Percentiles rank a stretch among this genome's conserved stretches.
phyloP scores from a whole-genome alignment of 2,113 vertebrate species.

The zebrafish (Danio rerio) region GRCz12tu NC_133193.1:50746501-50747000 shows the following conservation, averaged over 20 bases:
- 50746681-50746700: constrained; percentile 28
- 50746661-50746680: constrained; percentile 50
- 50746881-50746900: constrained; percentile 13
- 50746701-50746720: constrained; percentile 29
- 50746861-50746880: constrained; percentile 19
- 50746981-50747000: constrained; percentile 34
- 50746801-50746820: background rate
- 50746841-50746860: constrained; percentile 18
- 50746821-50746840: background rate
- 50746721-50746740: background rate
- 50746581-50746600: too few relatives aligned
- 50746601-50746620: too few relatives aligned
- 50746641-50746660: constrained; percentile 5
- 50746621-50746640: too few relatives aligned
- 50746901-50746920: constrained; percentile 43
- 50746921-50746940: constrained; percentile 45
- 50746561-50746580: too few relatives aligned
- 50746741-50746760: constrained; percentile 8
- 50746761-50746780: background rate
- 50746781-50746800: background rate
- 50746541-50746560: too few relatives aligned
- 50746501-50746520: too few relatives aligned
- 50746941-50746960: constrained; percentile 34
- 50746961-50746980: constrained; percentile 43
- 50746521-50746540: too few relatives aligned